phyloP scores from a whole-genome alignment of 2,888 invertebrate species.

The Phaedon cochleariae region DNA sequence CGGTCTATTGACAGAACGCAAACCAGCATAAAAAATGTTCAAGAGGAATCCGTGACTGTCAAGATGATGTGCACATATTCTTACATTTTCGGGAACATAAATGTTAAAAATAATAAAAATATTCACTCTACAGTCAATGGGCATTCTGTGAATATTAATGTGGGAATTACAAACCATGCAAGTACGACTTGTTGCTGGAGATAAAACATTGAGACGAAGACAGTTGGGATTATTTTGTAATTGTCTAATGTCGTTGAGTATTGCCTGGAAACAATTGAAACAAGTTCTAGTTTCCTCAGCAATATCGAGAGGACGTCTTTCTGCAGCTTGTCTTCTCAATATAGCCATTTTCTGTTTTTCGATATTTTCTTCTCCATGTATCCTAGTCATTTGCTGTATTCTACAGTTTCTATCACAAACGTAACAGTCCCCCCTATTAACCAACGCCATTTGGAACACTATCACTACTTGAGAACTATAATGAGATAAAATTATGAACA shows the following conservation, averaged over 20 bases:
- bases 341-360: neutral
- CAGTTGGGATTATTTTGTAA: constrained; percentile 4
- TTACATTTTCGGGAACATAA: constrained; percentile 2
- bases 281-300: constrained; percentile 5
- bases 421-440: neutral
- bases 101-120: constrained; percentile 7
- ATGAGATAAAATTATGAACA: constrained; percentile 4
- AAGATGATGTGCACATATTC: too few relatives aligned
- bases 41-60: neutral
- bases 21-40: neutral
- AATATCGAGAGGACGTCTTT: constrained; percentile 7
- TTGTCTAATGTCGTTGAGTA: constrained; percentile 6
- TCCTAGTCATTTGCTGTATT: constrained; percentile 10
- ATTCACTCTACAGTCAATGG: constrained; percentile 4
- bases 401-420: neutral
- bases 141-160: constrained; percentile 7
- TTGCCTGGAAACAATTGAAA: constrained; percentile 6
- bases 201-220: constrained; percentile 5
- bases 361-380: constrained; percentile 7
- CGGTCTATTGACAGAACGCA: neutral
- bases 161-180: constrained; percentile 9
- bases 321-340: constrained; percentile 7
- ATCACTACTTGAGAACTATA: constrained; percentile 1
- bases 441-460: constrained; percentile 9
- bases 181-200: constrained; percentile 9